Evolutionary conservation across 2,888 invertebrate species (phyloP).

Genomic region (Ormia ochracea): DNA sequence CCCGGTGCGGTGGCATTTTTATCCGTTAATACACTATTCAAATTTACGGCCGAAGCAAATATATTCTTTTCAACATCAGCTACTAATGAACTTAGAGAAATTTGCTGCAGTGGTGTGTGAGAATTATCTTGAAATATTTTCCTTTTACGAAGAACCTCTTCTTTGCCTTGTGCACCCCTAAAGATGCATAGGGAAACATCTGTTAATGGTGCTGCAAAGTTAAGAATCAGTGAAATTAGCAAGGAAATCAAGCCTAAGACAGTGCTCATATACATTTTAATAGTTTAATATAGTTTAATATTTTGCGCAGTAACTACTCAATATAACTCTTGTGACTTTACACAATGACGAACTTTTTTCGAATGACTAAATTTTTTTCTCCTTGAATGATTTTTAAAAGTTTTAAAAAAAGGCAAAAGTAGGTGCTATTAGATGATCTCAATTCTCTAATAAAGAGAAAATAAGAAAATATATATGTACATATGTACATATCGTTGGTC

Average conservation of each 20-base stretch:
- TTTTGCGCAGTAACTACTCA: too few relatives aligned
- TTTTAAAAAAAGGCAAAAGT: not conserved
- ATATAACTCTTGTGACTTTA: not conserved
- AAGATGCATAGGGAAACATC: conserved; percentile 64
- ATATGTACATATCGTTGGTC: too few relatives aligned
- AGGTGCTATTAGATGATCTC: not conserved
- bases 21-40: conserved; percentile 66
- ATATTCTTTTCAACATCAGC: conserved; percentile 71
- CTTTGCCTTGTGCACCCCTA: conserved; percentile 48
- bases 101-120: conserved; percentile 67
- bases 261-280: conserved; percentile 38
- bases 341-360: conserved; percentile 16
- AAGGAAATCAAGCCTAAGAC: conserved; percentile 35
- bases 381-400: conserved; percentile 30
- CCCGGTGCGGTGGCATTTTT: conserved; percentile 64
- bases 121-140: conserved; percentile 65
- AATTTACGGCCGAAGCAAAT: conserved; percentile 70
- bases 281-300: not conserved
- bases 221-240: not conserved
- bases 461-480: too few relatives aligned
- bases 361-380: conserved; percentile 31
- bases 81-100: conserved; percentile 71
- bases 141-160: conserved; percentile 66
- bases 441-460: not conserved
- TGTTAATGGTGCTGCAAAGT: conserved; percentile 12